A percentile compares a stretch with the other conserved stretches of the same genome.
Evolutionary conservation across 1,140 invertebrate species (phyloP).

Genomic region (Apocrypta bakeri): DNA sequence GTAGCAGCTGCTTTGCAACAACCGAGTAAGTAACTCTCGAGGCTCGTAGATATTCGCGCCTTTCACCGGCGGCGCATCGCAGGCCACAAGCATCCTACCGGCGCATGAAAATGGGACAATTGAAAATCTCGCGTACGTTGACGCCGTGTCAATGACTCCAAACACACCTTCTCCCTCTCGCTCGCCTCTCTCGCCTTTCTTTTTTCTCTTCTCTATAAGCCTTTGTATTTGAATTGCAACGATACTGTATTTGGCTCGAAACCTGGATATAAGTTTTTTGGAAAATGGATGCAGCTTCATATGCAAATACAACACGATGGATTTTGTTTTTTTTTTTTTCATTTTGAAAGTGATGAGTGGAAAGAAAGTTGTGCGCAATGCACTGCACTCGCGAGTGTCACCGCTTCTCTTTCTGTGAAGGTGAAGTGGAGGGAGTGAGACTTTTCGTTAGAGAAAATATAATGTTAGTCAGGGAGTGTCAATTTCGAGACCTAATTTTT

Average conservation of each 20-base stretch:
- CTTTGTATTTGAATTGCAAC: neutral
- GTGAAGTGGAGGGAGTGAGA: no score
- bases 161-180: neutral
- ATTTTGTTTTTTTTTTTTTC: no score
- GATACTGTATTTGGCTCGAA: no score
- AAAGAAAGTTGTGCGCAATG: constrained; percentile 32
- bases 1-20: neutral
- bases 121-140: constrained; percentile 39
- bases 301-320: no score
- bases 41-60: constrained; percentile 36
- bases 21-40: neutral
- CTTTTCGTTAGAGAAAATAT: constrained; percentile 19
- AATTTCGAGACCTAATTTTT: neutral
- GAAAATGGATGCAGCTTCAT: no score
- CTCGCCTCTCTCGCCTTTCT: neutral
- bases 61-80: constrained; percentile 37
- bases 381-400: neutral
- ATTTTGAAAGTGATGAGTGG: no score
- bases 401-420: neutral
- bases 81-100: constrained; percentile 11
- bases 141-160: constrained; percentile 43
- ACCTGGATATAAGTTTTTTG: no score
- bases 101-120: constrained; percentile 49
- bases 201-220: neutral
- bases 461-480: constrained; percentile 33